Conservation (phyloP, 1,140 invertebrate species). For the Drosophila lacteicornis region DNA sequence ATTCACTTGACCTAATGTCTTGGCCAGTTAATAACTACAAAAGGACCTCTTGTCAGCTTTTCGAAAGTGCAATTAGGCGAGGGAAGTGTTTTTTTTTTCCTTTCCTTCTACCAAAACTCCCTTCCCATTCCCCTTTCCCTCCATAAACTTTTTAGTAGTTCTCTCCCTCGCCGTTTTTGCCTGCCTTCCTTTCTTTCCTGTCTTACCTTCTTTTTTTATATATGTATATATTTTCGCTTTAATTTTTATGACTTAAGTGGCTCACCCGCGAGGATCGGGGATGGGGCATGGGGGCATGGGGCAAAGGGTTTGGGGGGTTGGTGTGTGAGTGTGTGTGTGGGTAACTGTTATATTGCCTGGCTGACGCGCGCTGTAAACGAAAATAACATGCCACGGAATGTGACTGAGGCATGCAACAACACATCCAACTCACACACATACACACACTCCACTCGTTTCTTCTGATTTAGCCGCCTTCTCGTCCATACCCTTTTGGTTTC, state of each 20-base stretch:
- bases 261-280: slow-evolving; percentile 22
- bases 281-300: not conserved
- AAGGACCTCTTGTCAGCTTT: slow-evolving; percentile 7
- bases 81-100: not conserved
- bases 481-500: not conserved
- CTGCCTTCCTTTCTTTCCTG: slow-evolving; percentile 12
- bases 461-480: slow-evolving; percentile 46
- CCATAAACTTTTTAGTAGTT: slow-evolving; percentile 24
- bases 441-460: slow-evolving; percentile 47
- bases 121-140: slow-evolving; percentile 1
- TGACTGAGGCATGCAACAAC: slow-evolving; percentile 59
- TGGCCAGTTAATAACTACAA: not conserved
- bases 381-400: slow-evolving; percentile 78
- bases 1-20: slow-evolving; percentile 7
- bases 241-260: slow-evolving; percentile 81
- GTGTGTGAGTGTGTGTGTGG: slow-evolving; percentile 9
- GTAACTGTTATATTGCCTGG: slow-evolving; percentile 76
- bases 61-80: not conserved
- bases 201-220: slow-evolving; percentile 23
- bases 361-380: slow-evolving; percentile 77
- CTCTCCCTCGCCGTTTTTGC: not conserved
- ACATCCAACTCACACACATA: slow-evolving; percentile 13
- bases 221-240: slow-evolving; percentile 47
- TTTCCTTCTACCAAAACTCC: not conserved
- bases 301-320: not conserved